phyloP scores from a whole-genome alignment of 1,140 invertebrate genomes.

The Pinna nobilis region DNA sequence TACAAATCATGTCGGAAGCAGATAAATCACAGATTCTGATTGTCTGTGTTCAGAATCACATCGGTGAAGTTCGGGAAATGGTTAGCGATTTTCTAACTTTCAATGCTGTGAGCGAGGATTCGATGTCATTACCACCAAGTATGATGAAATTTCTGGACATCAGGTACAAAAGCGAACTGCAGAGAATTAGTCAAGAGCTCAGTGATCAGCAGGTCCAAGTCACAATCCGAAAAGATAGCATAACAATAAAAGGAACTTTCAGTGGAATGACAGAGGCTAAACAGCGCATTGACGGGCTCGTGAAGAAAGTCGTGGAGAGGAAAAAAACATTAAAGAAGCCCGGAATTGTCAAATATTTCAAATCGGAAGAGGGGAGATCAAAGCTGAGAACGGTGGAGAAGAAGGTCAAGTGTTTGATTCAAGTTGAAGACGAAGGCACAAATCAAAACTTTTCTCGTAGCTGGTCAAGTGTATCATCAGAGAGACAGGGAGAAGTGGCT shows the following conservation, averaged over 20 bases:
- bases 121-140: constrained; percentile 16
- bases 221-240: background rate
- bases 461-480: no score
- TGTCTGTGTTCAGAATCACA: background rate
- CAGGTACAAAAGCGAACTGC: background rate
- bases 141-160: constrained; percentile 16
- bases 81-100: constrained; percentile 32
- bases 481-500: background rate
- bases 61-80: constrained; percentile 16
- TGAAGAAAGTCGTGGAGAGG: constrained; percentile 8
- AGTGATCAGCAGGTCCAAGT: constrained; percentile 20
- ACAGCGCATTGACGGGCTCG: constrained; percentile 1
- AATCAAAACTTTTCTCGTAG: no score
- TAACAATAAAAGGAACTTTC: constrained; percentile 31
- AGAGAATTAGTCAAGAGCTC: constrained; percentile 5
- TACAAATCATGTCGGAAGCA: background rate
- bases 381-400: constrained; percentile 30
- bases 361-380: constrained; percentile 12
- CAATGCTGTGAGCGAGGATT: constrained; percentile 29
- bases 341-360: constrained; percentile 26
- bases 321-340: constrained; percentile 25
- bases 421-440: background rate
- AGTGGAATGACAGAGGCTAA: constrained; percentile 30
- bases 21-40: constrained; percentile 7
- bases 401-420: constrained; percentile 5